phyloP scores from a whole-genome alignment of 2,888 invertebrate genomes.

The Acrocyrtus sp. region DNA sequence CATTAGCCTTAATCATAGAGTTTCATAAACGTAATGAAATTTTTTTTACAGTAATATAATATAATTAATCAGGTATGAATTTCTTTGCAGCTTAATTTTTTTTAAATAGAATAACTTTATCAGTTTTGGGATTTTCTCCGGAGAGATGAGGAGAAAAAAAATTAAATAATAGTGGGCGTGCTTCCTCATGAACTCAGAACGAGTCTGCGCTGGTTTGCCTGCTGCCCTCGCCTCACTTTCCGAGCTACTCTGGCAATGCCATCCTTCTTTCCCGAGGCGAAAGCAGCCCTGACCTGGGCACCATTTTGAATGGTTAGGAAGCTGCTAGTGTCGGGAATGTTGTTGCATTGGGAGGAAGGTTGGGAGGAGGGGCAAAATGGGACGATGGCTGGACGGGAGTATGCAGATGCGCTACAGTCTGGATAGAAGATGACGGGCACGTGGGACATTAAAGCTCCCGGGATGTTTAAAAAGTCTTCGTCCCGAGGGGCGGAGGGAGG shows the following conservation, averaged over 20 bases:
- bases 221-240: constrained; percentile 47
- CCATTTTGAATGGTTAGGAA: constrained; percentile 15
- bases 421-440: constrained; percentile 62
- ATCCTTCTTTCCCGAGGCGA: constrained; percentile 5
- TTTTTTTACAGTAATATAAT: too few relatives aligned
- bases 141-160: too few relatives aligned
- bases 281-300: constrained; percentile 46
- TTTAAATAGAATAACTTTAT: too few relatives aligned
- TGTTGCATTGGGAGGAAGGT: constrained; percentile 47
- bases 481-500: constrained; percentile 18
- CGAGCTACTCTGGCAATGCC: constrained; percentile 25
- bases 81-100: not conserved
- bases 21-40: too few relatives aligned
- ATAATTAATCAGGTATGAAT: not conserved
- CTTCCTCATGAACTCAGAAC: too few relatives aligned
- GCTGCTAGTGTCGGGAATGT: constrained; percentile 22
- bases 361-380: constrained; percentile 59
- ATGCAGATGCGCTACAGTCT: constrained; percentile 59
- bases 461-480: constrained; percentile 57
- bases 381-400: constrained; percentile 60
- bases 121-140: too few relatives aligned
- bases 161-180: too few relatives aligned
- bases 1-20: too few relatives aligned
- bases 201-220: not conserved
- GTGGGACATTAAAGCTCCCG: constrained; percentile 59